phyloP scores from a whole-genome alignment of 2,888 invertebrate species.

The Acrobasis repandana region DNA sequence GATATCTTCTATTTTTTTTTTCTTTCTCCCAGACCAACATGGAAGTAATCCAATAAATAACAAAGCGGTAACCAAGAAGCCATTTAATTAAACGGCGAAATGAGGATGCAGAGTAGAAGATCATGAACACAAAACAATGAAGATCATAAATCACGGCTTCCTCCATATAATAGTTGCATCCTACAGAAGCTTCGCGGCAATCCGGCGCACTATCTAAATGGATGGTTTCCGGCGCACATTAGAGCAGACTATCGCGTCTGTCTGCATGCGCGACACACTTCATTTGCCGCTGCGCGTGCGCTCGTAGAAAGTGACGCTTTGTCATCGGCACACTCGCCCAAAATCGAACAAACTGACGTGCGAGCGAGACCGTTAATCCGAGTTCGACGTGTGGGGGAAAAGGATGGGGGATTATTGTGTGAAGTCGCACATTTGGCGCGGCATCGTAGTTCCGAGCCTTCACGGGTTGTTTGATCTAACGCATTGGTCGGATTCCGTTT shows the following conservation, averaged over 20 bases:
- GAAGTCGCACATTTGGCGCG: conserved; percentile 50
- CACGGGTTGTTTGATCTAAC: conserved; percentile 53
- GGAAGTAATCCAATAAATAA: too few species aligned
- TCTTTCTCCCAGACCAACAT: too few species aligned
- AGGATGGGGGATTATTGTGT: conserved; percentile 43
- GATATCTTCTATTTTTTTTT: too few species aligned
- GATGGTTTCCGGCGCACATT: conserved; percentile 80
- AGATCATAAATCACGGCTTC: conserved; percentile 79
- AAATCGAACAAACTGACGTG: conserved; percentile 62
- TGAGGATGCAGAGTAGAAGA: conserved; percentile 58
- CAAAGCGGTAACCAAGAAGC: conserved; percentile 37
- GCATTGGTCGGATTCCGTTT: conserved; percentile 46
- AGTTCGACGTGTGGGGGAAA: conserved; percentile 36
- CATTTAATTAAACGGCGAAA: conserved; percentile 61
- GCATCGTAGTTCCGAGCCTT: conserved; percentile 44
- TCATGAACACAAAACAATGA: conserved; percentile 75
- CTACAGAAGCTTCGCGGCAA: conserved; percentile 74
- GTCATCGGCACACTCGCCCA: conserved; percentile 64
- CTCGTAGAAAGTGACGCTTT: conserved; percentile 77
- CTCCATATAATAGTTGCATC: conserved; percentile 76
- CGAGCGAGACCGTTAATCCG: conserved; percentile 45
- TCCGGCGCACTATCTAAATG: conserved; percentile 79
- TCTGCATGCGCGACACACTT: conserved; percentile 78
- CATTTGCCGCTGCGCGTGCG: conserved; percentile 77
- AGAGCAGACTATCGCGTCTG: conserved; percentile 74